Percentiles rank a stretch among this genome's conserved stretches.
These are phyloP conservation scores for Tragelaphus scriptus DNA, from an alignment of 2,113 vertebrate species.

Conservation along the genomic window DNA sequence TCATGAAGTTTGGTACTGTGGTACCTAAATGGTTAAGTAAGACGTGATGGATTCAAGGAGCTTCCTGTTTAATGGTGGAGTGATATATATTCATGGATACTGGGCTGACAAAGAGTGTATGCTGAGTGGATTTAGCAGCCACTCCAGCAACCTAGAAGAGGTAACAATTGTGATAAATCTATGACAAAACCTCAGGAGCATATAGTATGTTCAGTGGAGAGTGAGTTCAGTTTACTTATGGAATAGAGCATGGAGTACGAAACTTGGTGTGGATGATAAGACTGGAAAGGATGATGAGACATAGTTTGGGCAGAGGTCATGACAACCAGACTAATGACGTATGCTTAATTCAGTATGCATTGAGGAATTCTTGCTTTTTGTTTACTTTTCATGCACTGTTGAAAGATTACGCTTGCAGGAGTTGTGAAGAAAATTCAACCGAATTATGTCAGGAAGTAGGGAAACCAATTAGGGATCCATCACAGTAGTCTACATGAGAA, in stretches of 20 bases:
- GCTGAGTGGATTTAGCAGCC: not conserved
- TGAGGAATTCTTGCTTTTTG: not conserved
- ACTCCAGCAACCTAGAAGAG: not conserved
- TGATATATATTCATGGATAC: not conserved
- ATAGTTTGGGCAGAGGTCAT: not conserved
- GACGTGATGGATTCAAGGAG: not conserved
- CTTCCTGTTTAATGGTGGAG: not conserved
- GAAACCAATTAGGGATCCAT: not conserved
- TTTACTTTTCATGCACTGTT: not conserved
- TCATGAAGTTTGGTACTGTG: not conserved
- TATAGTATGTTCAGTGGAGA: not conserved
- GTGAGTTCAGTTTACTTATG: not conserved
- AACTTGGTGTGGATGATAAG: not conserved
- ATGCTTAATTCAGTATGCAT: conserved; percentile 7
- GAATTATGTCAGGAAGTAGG: not conserved
- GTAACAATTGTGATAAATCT: not conserved
- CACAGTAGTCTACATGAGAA: not conserved
- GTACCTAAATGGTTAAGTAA: not conserved
- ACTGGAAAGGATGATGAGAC: not conserved
- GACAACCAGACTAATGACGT: not conserved
- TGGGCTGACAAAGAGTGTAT: not conserved
- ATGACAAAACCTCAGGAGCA: not conserved
- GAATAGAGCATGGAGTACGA: not conserved
- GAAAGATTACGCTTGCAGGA: not conserved
- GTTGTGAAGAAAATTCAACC: not conserved